Evolutionary conservation across 2,797 vertebrate genomes (phyloP).

Genomic region (Holocentrus rufus): DNA sequence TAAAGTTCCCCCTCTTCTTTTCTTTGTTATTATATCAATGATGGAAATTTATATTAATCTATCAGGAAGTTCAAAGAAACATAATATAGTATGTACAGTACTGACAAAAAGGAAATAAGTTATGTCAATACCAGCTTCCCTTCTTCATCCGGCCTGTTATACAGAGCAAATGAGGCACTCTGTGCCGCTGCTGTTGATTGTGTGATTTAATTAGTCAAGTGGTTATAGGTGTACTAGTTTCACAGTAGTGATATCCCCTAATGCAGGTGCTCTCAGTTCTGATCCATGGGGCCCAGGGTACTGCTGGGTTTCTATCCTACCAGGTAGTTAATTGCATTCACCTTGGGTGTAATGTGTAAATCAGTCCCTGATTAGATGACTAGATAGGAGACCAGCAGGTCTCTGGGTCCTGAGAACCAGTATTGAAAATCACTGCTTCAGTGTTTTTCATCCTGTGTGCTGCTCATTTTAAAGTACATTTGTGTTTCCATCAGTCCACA

Average conservation of each 20-base stretch:
- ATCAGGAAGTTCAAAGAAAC: background rate
- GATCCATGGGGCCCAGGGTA: no score
- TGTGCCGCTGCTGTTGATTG: slow-evolving; percentile 65
- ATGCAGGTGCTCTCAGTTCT: no score
- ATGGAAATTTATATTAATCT: background rate
- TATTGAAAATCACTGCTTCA: no score
- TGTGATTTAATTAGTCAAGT: slow-evolving; percentile 62
- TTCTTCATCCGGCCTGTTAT: slow-evolving; percentile 52
- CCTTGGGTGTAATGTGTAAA: no score
- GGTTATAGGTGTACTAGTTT: slow-evolving; percentile 38
- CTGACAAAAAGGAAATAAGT: slow-evolving; percentile 21
- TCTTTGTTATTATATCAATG: background rate
- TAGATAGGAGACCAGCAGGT: no score
- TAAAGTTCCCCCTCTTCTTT: background rate
- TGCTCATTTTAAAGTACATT: no score
- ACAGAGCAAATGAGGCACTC: slow-evolving; percentile 64
- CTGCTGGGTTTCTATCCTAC: no score
- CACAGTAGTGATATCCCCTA: slow-evolving; percentile 20
- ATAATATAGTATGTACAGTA: slow-evolving; percentile 16
- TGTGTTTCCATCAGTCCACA: background rate
- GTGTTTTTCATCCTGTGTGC: no score
- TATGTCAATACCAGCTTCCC: slow-evolving; percentile 54
- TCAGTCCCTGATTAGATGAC: no score
- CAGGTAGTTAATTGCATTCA: no score
- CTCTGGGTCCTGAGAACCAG: no score